Evolutionary conservation across 2,888 invertebrate genomes (phyloP), one percentile per base, ranked within the genome.

Genomic region (Julus scandinavius): DNA sequence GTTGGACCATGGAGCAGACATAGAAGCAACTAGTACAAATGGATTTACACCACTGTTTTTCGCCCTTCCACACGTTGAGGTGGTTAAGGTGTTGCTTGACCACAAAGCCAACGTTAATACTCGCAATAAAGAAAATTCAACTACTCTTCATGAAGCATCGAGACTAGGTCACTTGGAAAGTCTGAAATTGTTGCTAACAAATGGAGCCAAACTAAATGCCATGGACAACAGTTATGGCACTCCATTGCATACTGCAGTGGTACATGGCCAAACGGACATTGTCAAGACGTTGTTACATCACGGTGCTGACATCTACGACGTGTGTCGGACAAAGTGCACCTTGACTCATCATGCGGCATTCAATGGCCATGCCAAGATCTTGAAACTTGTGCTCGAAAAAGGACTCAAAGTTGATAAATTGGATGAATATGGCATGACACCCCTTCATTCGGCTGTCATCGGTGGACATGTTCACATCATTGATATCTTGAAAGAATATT

Each of bases 11-110:
- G 83, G 83, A 13, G 83, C 83, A 17, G 83, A 83, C 40, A 83
- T 83, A 11, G 83, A 83, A 83, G 83, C 83, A n/a, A 40, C 20
- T n/a, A 83, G n/a, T 9, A n/a, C 11, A 13, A 83, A 83, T 83
- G 83, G 83, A 13, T 83, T 83, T n/a, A 83, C 83, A 2, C 94
- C 94, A 85, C 92, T 94, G 0, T 91, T 95, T n/a, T 93, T 95
- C 91, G 93, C 95, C 2, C 94, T 9, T 93, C 38, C 29, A 29
- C 83, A n/a, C 40, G 38, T n/a, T 83, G 83, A 29, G 13, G 20
- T 83, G 11, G 83, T 83, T 13, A n/a, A 83, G 15, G 0, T 11
- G 83, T 2, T 83, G 40, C 40, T 83, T 11, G 83, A 83, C 29
- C 83, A 13, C 83, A 29, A 86, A 13, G 86, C 45, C 40, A 40